phyloP scores from a whole-genome alignment of 2,888 invertebrate species.

The Onchidella celtica region DNA sequence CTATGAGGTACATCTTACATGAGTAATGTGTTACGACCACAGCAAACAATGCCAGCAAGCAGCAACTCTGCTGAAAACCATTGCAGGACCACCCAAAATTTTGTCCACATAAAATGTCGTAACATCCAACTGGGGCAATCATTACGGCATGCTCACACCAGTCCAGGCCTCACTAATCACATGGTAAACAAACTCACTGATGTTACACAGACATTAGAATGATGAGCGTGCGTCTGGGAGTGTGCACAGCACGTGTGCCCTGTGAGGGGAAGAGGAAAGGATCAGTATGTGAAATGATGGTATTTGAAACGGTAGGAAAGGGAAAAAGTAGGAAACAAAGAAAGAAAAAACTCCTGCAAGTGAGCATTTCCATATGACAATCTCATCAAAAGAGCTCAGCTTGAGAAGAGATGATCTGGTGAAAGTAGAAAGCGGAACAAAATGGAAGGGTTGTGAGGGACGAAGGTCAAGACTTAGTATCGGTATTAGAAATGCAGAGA shows the following conservation, averaged over 20 bases:
- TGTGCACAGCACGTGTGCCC: not conserved
- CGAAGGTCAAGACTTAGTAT: not conserved
- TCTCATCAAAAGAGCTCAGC: not conserved
- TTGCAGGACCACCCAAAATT: too few relatives aligned
- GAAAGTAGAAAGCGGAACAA: not conserved
- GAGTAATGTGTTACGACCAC: too few relatives aligned
- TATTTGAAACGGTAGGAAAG: slow-evolving; percentile 11
- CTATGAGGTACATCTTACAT: too few relatives aligned
- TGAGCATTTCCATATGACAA: slow-evolving; percentile 32
- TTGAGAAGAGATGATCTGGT: not conserved
- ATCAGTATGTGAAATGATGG: not conserved
- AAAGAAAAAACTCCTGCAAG: slow-evolving; percentile 40
- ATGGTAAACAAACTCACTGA: not conserved
- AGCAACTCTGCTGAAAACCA: too few relatives aligned
- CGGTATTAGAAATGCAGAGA: not conserved
- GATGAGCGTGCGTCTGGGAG: not conserved
- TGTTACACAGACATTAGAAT: not conserved
- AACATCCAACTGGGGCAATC: too few relatives aligned
- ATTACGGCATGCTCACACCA: too few relatives aligned
- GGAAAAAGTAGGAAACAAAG: slow-evolving; percentile 32
- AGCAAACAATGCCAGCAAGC: too few relatives aligned
- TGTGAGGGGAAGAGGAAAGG: not conserved
- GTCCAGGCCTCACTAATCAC: not conserved
- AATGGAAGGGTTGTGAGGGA: not conserved
- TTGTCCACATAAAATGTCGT: too few relatives aligned